Base-by-base conservation (phyloP, 2,797 vertebrate genomes). In the Propithecus perrieri region DNA sequence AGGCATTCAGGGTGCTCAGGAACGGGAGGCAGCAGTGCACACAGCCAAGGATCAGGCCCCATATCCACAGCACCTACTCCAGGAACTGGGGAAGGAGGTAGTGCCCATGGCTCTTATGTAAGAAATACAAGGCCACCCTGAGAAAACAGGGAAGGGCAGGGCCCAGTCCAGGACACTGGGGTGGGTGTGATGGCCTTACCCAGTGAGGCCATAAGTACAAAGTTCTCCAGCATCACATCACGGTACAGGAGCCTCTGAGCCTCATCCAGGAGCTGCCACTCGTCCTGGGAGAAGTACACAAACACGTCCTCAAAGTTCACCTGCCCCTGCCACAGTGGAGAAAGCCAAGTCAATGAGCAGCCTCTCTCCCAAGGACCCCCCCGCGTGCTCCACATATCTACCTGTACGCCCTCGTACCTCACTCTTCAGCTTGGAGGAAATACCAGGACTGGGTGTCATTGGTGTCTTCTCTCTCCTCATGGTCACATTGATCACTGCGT, bases 201-300 rank as follows among this genome's bases (percentile, higher is more conserved):
- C 85, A 97, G 55, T 0, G 97, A 97, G 89, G 89, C 94, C 22
- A 6, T 79, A 65, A 97, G 95, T n/a, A 95, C 88, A 55, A 96
- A 93, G 75, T 83, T 97, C 85, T 97, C 95, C 92, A 97, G 85
- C 95, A 95, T 97, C 92, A 97, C 97, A n/a, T 97, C 69, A 0
- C 22, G 57, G 95, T 96, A 97, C 75, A 97, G 95, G 63, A 46
- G 43, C n/a, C 89, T 92, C 94, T 97, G 95, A 87, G 94, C 35
- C 20, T 96, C 94, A 74, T 95, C 95, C 61, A 97, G 96, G 74
- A 97, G 95, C 38, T 41, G 63, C 97, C 95, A 97, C 80, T 97
- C 97, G 48, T 96, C 97, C 71, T 41, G 92, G 80, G 95, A 97
- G 94, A 97, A 96, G 94, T 55, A 71, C 61, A 97, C 80, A 26